A percentile compares a stretch with the other conserved stretches of the same genome.
Conservation (phyloP, 2,888 invertebrate species). For the Thera britannica region DNA sequence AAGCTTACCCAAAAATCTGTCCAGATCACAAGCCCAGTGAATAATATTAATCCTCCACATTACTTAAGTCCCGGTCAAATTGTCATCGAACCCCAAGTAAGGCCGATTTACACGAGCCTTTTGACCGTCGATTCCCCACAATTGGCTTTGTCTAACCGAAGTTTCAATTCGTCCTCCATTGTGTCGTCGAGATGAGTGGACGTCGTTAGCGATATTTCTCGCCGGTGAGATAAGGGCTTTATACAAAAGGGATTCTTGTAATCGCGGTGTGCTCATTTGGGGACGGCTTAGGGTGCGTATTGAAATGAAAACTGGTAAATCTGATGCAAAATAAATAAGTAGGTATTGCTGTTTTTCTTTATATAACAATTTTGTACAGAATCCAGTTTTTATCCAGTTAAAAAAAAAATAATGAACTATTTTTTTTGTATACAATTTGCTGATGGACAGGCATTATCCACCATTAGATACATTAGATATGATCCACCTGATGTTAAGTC, state of each 20-base stretch:
- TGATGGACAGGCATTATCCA: too few species aligned
- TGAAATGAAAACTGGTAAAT: not conserved
- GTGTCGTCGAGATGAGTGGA: conserved; percentile 79
- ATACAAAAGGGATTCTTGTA: conserved; percentile 76
- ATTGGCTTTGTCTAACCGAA: conserved; percentile 75
- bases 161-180: conserved; percentile 80
- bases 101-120: conserved; percentile 67
- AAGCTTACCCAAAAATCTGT: conserved; percentile 4
- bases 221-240: conserved; percentile 70
- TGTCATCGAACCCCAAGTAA: conserved; percentile 53
- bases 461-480: too few species aligned
- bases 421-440: not conserved
- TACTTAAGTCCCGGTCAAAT: conserved; percentile 45
- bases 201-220: conserved; percentile 75
- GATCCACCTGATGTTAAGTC: too few species aligned
- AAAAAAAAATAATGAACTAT: too few species aligned
- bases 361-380: too few species aligned
- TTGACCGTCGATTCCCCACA: conserved; percentile 62
- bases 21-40: conserved; percentile 24
- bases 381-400: too few species aligned
- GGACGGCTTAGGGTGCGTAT: conserved; percentile 27
- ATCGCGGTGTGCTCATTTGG: conserved; percentile 66
- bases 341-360: too few species aligned
- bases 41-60: conserved; percentile 45
- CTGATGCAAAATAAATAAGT: not conserved